A percentile compares a stretch with the other conserved stretches of the same genome.
These are phyloP conservation scores for Timema cristinae DNA, from an alignment of 2,888 invertebrate species.

Conservation along the genomic window DNA sequence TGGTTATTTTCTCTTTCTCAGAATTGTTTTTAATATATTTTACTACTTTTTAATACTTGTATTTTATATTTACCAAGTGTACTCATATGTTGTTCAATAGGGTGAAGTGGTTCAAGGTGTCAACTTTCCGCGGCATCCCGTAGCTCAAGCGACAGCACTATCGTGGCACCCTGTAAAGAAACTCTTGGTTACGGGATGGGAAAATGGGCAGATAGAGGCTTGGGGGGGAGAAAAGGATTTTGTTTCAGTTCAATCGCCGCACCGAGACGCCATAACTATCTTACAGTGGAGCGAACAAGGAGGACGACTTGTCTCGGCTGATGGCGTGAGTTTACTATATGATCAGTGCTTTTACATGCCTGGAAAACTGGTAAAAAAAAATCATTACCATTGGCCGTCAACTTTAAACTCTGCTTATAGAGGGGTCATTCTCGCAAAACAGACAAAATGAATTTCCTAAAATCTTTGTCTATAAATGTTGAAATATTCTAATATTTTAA, in stretches of 20 bases:
- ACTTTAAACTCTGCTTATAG: too few species aligned
- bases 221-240: conserved; percentile 70
- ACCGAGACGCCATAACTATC: conserved; percentile 51
- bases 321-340: conserved; percentile 53
- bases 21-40: too few species aligned
- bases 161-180: conserved; percentile 87
- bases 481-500: too few species aligned
- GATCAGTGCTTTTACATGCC: too few species aligned
- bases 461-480: too few species aligned
- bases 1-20: too few species aligned
- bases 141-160: conserved; percentile 75
- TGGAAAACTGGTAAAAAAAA: too few species aligned
- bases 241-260: conserved; percentile 57
- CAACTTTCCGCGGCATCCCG: conserved; percentile 68
- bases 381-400: too few species aligned
- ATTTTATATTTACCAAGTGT: too few species aligned
- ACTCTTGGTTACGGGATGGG: conserved; percentile 84
- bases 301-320: conserved; percentile 79
- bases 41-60: too few species aligned
- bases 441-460: too few species aligned
- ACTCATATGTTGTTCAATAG: conserved; percentile 45
- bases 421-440: too few species aligned
- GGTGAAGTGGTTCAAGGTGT: conserved; percentile 71
- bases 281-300: conserved; percentile 72
- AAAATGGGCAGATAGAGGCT: conserved; percentile 82